Evolutionary conservation across 2,797 vertebrate genomes (phyloP).

Genomic region (Gymnoscopelus braueri): DNA sequence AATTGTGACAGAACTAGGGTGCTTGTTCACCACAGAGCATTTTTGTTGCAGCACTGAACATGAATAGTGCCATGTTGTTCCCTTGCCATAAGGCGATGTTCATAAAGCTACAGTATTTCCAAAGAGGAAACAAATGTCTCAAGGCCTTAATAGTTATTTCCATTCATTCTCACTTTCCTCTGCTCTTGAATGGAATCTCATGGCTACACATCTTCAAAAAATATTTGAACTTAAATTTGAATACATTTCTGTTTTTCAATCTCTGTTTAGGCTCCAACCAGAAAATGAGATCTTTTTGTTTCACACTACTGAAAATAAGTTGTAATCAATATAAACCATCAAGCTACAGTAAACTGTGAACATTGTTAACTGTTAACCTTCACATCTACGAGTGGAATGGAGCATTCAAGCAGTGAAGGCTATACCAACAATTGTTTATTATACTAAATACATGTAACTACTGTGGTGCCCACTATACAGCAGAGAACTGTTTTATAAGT

Average conservation of each 20-base stretch:
- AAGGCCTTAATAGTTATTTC: background rate
- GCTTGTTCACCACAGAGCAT: background rate
- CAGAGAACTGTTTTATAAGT: too few species aligned
- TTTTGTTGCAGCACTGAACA: background rate
- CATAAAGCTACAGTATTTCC: background rate
- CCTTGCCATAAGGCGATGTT: background rate
- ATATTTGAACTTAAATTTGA: background rate
- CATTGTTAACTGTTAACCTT: too few species aligned
- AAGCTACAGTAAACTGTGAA: background rate
- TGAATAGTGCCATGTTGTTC: background rate
- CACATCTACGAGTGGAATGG: too few species aligned
- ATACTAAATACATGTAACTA: too few species aligned
- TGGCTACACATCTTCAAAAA: background rate
- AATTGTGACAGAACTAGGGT: constrained; percentile 1
- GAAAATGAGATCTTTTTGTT: background rate
- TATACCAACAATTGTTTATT: too few species aligned
- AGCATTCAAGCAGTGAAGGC: too few species aligned
- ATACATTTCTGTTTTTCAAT: background rate
- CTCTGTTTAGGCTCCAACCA: background rate
- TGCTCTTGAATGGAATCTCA: background rate
- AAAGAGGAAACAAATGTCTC: background rate
- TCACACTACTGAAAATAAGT: background rate
- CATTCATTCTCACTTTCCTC: background rate
- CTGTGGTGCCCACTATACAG: too few species aligned
- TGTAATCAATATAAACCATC: background rate